These are phyloP conservation scores for Patella caerulea DNA, from an alignment of 2,888 invertebrate genomes.

Conservation along the genomic window DNA sequence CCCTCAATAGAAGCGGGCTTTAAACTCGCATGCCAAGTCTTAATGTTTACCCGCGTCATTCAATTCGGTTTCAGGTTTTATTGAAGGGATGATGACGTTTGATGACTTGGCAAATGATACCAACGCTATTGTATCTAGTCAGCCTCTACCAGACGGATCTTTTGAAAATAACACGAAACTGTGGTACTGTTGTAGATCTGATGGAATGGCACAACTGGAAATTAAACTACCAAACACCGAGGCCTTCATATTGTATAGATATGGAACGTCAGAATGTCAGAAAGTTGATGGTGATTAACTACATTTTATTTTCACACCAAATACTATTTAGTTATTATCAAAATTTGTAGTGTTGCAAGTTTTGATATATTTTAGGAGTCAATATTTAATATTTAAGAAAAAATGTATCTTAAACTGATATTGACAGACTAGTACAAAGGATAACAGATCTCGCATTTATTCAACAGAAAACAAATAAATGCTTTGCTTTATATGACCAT, in stretches of 20 bases:
- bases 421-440: too few relatives aligned
- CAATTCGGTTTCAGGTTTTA: background rate
- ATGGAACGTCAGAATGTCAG: background rate
- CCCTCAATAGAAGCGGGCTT: too few relatives aligned
- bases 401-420: too few relatives aligned
- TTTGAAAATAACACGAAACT: background rate
- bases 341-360: too few relatives aligned
- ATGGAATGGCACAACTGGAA: background rate
- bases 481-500: too few relatives aligned
- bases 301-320: background rate
- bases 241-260: background rate
- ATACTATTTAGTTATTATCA: too few relatives aligned
- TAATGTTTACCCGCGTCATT: background rate
- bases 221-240: background rate
- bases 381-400: too few relatives aligned
- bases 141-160: background rate
- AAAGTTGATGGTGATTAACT: background rate
- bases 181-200: conserved; percentile 5
- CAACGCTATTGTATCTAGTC: background rate
- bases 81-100: background rate
- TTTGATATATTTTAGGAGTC: too few relatives aligned
- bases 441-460: too few relatives aligned
- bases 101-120: background rate
- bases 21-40: background rate
- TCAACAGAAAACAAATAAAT: too few relatives aligned